Evolutionary conservation across 2,797 vertebrate genomes (phyloP).

Genomic region (Acrossocheilus wenchowensis): DNA sequence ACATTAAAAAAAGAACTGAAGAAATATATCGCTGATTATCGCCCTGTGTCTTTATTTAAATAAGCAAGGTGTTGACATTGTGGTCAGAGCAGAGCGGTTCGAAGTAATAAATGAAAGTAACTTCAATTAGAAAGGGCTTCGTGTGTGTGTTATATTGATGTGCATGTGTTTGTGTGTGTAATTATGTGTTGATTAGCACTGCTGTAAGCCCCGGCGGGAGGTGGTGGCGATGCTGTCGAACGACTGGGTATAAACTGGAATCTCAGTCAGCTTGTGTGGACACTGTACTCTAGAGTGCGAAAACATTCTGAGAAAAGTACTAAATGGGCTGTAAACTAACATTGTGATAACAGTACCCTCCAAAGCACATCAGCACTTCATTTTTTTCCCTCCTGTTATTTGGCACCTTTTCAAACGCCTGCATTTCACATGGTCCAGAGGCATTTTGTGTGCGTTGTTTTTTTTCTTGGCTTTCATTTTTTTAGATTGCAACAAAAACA

Average conservation of each 20-base stretch:
- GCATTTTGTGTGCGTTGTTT: neutral
- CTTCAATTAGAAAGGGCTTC: conserved; percentile 7
- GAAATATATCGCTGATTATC: neutral
- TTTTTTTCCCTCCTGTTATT: neutral
- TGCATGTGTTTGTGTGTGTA: conserved; percentile 56
- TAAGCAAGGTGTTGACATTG: neutral
- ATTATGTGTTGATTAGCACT: conserved; percentile 67
- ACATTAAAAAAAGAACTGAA: neutral
- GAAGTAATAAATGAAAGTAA: conserved; percentile 13
- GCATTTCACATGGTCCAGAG: conserved; percentile 18
- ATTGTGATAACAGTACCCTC: conserved; percentile 53
- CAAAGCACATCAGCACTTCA: conserved; percentile 35
- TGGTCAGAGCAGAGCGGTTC: neutral
- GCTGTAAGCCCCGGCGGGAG: conserved; percentile 56
- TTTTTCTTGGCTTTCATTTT: conserved; percentile 16
- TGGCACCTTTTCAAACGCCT: conserved; percentile 30
- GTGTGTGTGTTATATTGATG: conserved; percentile 38
- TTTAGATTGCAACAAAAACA: neutral
- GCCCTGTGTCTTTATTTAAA: conserved; percentile 2
- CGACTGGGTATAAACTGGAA: conserved; percentile 57
- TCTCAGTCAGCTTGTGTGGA: conserved; percentile 62
- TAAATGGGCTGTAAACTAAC: conserved; percentile 54
- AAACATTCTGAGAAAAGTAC: conserved; percentile 56
- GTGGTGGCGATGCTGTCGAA: conserved; percentile 35
- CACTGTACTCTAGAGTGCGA: conserved; percentile 59